Base-by-base conservation (phyloP, 2,113 vertebrate genomes). In the Callipepla californica region DNA sequence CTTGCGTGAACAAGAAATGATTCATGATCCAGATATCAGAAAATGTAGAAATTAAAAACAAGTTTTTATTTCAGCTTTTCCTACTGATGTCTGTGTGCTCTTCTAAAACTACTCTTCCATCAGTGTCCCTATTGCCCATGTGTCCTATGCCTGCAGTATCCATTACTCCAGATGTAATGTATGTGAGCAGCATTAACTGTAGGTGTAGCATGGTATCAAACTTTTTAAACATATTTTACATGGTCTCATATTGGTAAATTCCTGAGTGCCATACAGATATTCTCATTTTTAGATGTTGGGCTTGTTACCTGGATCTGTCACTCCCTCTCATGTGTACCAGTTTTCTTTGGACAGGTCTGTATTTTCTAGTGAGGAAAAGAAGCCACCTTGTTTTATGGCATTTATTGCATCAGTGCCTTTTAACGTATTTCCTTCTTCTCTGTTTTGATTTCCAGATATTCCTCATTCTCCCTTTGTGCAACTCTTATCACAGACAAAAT, bases 51-150 rank as follows among this genome's bases (percentile, higher is more conserved):
- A 73, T 89, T 53, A 53, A 69, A 79, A 72, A 21, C 0, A 42
- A 58, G 17, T 1, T 2, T 66, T 57, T 65, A n/a, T 55, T 70
- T 80, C 12, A 65, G 3, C 68, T 95, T 72, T 78, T 91, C 16
- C 19, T 68, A 2, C 5, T 26, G 38, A 51, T 72, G 34, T 3
- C 13, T 30, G 2, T n/a, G 6, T 36, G 38, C 23, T 6, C 2
- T 14, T 14, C n/a, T 22, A 38, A 69, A 14, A 26, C 5, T 18
- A 36, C 11, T 67, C 11, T 23, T 85, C 57, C 36, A 57, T 34
- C 36, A 50, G 11, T 5, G 26, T 87, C 40, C 21, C 34, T 7
- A 8, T 7, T 79, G n/a, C 38, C 38, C 0, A 0, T 1, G 5
- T 51, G 28, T 8, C 42, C 9, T 23, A 2, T 13, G 57, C 20